These are phyloP conservation scores for Nymphalis urticae DNA, from an alignment of 2,888 invertebrate genomes.

Conservation along the genomic window DNA sequence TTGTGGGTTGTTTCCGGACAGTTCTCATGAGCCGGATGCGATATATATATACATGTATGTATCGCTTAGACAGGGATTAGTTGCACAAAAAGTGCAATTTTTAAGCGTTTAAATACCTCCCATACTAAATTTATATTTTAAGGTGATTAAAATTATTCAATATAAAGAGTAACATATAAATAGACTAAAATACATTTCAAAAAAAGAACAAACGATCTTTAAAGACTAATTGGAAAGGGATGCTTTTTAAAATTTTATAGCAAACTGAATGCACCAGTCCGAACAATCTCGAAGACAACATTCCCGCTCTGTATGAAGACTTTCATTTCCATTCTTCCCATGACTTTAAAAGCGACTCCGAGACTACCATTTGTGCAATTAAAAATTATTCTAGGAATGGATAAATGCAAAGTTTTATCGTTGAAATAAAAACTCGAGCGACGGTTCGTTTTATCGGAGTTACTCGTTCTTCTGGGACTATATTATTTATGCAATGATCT, in stretches of 20 bases:
- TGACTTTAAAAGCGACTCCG: conserved; percentile 20
- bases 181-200: background rate
- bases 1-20: no score
- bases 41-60: no score
- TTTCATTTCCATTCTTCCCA: conserved; percentile 22
- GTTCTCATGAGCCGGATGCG: no score
- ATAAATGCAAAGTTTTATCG: conserved; percentile 24
- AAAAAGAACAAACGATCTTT: conserved; percentile 2
- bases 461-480: conserved; percentile 17
- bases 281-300: conserved; percentile 4
- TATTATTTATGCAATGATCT: conserved; percentile 6
- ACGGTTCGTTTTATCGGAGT: conserved; percentile 22
- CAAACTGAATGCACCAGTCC: background rate
- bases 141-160: no score
- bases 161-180: no score
- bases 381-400: conserved; percentile 30
- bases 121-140: no score
- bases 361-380: conserved; percentile 31
- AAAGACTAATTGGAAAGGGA: conserved; percentile 4
- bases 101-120: no score
- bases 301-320: conserved; percentile 10
- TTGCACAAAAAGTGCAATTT: no score
- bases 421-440: conserved; percentile 17
- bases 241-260: conserved; percentile 12
- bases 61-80: no score